A percentile compares a stretch with the other conserved stretches of the same genome.
phyloP scores from a whole-genome alignment of 2,888 invertebrate genomes.

The Caenorhabditis sp. region DNA sequence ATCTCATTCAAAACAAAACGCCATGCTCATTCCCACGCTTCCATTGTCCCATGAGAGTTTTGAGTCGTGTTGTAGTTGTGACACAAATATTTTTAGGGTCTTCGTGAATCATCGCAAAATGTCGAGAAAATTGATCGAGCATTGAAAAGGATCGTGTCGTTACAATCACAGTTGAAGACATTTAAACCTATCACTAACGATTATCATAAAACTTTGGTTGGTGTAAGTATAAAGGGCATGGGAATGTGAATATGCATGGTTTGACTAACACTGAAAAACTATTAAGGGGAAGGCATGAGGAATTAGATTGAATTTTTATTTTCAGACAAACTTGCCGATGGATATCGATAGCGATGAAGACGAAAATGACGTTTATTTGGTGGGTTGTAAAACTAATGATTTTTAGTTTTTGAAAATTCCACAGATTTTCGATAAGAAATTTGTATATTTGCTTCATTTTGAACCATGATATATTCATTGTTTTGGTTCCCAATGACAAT shows the following conservation, averaged over 20 bases:
- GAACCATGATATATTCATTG: no score
- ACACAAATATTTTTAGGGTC: conserved; percentile 38
- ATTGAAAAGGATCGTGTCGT: conserved; percentile 49
- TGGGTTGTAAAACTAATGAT: conserved; percentile 10
- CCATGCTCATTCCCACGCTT: background rate
- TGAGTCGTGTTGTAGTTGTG: background rate
- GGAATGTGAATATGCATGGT: background rate
- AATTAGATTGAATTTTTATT: background rate
- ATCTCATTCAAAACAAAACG: background rate
- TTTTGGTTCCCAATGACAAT: no score
- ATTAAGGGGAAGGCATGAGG: background rate
- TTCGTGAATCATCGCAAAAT: conserved; percentile 53
- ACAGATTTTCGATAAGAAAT: no score
- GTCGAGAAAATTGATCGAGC: conserved; percentile 55
- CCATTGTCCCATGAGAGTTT: background rate
- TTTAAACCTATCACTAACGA: conserved; percentile 17
- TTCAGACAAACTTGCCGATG: conserved; percentile 46
- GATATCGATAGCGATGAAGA: conserved; percentile 52
- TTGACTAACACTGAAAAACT: background rate
- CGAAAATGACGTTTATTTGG: conserved; percentile 41
- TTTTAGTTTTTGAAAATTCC: no score
- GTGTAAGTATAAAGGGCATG: background rate
- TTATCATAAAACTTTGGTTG: conserved; percentile 30
- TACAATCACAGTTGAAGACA: conserved; percentile 54
- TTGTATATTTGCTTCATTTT: background rate